Conservation (phyloP, 2,888 invertebrate genomes). For the Sphaeridia pumilis region DNA sequence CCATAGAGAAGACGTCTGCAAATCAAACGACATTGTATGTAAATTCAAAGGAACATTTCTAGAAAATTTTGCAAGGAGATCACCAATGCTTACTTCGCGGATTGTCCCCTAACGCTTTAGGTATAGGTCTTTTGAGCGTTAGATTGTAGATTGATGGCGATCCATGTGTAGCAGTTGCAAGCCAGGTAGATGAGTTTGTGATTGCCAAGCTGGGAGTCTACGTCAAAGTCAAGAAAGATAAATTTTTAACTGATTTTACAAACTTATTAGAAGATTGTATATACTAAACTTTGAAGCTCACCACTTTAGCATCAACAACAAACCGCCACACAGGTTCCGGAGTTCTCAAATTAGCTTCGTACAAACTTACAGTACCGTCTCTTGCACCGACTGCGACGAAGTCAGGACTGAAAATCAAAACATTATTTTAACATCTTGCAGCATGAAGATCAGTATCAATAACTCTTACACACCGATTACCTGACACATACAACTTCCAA, state of each 20-base stretch:
- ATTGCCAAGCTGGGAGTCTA: constrained; percentile 25
- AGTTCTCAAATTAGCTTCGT: constrained; percentile 22
- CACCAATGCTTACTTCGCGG: constrained; percentile 2
- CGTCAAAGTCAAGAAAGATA: background rate
- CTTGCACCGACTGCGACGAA: constrained; percentile 26
- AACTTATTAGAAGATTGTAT: background rate
- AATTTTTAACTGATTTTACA: background rate
- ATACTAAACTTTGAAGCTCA: constrained; percentile 3
- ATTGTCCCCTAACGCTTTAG: constrained; percentile 18
- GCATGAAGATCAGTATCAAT: background rate
- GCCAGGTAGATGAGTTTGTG: constrained; percentile 26
- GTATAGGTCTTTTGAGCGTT: constrained; percentile 18
- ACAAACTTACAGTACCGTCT: constrained; percentile 27
- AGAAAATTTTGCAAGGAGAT: background rate
- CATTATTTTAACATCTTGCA: background rate
- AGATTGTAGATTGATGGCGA: constrained; percentile 26
- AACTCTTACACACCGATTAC: constrained; percentile 10
- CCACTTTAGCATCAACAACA: constrained; percentile 20
- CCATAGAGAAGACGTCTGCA: constrained; percentile 22
- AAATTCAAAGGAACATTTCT: background rate
- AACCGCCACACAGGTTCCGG: constrained; percentile 20
- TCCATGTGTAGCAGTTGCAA: constrained; percentile 25
- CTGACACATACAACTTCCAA: constrained; percentile 26
- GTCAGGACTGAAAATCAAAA: constrained; percentile 21
- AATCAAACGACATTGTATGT: background rate